Conservation (phyloP, 2,797 vertebrate genomes). For the Eulemur albifrons region DNA sequence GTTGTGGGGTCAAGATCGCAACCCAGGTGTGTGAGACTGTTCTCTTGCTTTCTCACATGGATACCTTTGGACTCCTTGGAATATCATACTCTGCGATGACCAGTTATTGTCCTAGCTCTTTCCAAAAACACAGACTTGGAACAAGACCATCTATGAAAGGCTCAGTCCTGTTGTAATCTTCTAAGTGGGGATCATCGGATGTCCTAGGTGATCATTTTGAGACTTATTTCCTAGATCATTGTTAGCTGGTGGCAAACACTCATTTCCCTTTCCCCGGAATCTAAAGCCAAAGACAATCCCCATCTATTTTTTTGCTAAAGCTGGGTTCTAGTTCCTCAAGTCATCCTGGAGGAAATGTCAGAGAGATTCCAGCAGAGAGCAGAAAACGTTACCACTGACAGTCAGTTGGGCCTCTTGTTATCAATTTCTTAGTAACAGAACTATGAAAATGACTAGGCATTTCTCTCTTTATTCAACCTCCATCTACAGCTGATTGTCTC, state of each 20-base stretch:
- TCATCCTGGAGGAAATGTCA: neutral
- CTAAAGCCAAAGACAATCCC: neutral
- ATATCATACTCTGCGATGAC: neutral
- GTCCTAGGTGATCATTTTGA: neutral
- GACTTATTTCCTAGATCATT: neutral
- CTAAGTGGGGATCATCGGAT: neutral
- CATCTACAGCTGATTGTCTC: neutral
- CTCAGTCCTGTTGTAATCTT: neutral
- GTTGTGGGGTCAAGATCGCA: neutral
- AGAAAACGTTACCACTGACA: neutral
- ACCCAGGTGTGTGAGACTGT: neutral
- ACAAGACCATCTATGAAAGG: neutral
- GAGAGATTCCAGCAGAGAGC: neutral
- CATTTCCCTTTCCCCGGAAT: neutral
- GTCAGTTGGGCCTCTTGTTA: neutral
- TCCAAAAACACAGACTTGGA: neutral
- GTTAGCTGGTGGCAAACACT: no score
- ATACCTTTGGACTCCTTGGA: neutral
- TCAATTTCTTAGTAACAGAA: neutral
- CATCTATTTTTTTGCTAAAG: neutral
- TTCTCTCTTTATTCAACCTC: neutral
- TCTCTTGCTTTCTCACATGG: neutral
- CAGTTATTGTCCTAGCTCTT: neutral
- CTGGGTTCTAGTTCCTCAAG: neutral
- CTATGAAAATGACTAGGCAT: neutral